A percentile compares a stretch with the other conserved stretches of the same genome.
phyloP scores from a whole-genome alignment of 2,888 invertebrate species.

The Watsonalla binaria region DNA sequence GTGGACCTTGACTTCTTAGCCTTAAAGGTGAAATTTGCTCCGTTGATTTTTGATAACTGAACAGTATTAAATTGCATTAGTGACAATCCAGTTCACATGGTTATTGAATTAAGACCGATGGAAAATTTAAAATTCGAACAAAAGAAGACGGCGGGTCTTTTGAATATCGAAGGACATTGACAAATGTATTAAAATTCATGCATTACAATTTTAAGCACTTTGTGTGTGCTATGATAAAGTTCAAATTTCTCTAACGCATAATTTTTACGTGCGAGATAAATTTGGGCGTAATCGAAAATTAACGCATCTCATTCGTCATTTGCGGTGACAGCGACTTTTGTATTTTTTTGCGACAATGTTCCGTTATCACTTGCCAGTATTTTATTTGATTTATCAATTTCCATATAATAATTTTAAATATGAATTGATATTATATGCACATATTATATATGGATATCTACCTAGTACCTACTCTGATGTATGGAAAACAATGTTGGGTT shows the following conservation, averaged over 20 bases:
- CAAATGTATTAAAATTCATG: neutral
- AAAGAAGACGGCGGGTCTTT: conserved; percentile 13
- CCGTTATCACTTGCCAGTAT: neutral
- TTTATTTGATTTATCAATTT: neutral
- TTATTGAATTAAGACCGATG: conserved; percentile 13
- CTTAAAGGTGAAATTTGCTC: neutral
- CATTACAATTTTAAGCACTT: neutral
- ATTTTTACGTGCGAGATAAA: neutral
- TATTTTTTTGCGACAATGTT: conserved; percentile 1
- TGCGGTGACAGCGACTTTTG: conserved; percentile 16
- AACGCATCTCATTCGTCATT: conserved; percentile 15
- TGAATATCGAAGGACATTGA: conserved; percentile 8
- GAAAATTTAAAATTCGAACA: conserved; percentile 15
- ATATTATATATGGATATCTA: too few species aligned
- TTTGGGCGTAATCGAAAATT: conserved; percentile 5
- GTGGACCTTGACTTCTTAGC: neutral
- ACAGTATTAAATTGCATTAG: neutral
- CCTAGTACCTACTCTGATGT: too few species aligned
- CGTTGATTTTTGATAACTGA: neutral
- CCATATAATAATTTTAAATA: too few species aligned
- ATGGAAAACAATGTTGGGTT: too few species aligned
- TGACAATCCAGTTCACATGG: conserved; percentile 19
- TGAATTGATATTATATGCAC: too few species aligned
- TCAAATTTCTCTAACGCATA: neutral
- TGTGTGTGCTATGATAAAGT: neutral